A percentile compares a stretch with the other conserved stretches of the same genome.
phyloP scores from a whole-genome alignment of 2,113 vertebrate genomes.

The Apaloderma vittatum region DNA sequence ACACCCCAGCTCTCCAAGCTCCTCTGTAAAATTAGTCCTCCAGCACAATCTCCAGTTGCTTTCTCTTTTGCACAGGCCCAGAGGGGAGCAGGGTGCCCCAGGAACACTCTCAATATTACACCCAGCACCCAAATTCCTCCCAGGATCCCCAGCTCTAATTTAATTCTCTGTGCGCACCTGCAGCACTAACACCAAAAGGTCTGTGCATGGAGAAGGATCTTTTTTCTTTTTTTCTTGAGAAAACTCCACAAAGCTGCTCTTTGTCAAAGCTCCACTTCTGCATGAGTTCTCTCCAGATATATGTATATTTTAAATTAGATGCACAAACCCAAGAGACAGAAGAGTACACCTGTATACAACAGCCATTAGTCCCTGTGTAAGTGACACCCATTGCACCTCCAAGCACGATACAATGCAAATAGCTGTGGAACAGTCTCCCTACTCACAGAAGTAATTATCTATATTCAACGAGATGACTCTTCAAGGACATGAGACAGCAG shows the following conservation, averaged over 20 bases:
- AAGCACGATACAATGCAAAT: neutral
- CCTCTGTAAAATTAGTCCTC: neutral
- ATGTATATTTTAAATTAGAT: neutral
- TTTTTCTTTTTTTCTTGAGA: neutral
- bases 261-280: neutral
- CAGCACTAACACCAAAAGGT: accelerated
- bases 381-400: neutral
- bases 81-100: neutral
- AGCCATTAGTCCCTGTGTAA: accelerated
- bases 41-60: neutral
- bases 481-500: neutral
- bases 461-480: neutral
- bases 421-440: neutral
- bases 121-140: neutral
- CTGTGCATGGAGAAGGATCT: accelerated
- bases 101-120: neutral
- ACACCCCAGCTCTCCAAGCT: neutral
- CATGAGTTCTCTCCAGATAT: neutral
- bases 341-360: accelerated
- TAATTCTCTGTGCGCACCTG: accelerated
- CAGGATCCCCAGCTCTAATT: neutral
- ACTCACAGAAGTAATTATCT: accelerated
- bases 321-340: neutral
- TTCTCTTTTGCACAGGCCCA: accelerated
- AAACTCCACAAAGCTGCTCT: neutral